phyloP scores from a whole-genome alignment of 37 sponge, comb jelly and placozoan species.

The Ephydatia muelleri region DNA sequence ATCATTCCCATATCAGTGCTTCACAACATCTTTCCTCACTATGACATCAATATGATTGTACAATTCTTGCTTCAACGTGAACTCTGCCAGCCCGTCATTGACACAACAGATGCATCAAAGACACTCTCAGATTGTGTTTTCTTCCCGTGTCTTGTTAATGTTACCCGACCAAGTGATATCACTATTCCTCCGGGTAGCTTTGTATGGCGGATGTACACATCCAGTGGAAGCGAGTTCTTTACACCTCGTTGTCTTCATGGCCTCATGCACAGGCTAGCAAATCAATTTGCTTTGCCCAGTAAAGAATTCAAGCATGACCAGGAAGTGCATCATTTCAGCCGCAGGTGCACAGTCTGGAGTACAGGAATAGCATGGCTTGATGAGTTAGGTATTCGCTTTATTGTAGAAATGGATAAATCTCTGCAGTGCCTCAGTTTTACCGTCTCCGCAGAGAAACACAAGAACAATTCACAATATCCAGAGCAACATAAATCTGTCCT shows the following conservation, averaged over 20 bases:
- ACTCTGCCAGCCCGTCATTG: constrained; percentile 18
- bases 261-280: constrained; percentile 22
- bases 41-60: constrained; percentile 11
- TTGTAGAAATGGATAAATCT: constrained; percentile 19
- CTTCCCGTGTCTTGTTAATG: constrained; percentile 23
- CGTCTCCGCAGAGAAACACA: neutral
- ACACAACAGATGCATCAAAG: neutral
- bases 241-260: constrained; percentile 31
- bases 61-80: constrained; percentile 15
- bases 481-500: neutral
- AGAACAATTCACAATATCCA: neutral
- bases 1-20: constrained; percentile 13
- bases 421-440: neutral
- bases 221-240: neutral
- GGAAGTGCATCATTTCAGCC: neutral
- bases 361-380: constrained; percentile 24
- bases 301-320: neutral
- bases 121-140: constrained; percentile 4
- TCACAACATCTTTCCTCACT: neutral
- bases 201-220: neutral
- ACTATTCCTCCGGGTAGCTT: neutral
- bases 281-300: constrained; percentile 6
- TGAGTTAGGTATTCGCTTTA: neutral
- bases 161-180: neutral
- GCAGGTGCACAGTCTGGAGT: constrained; percentile 28